phyloP scores from a whole-genome alignment of 2,888 invertebrate species.

The Calephelis perditalis region DNA sequence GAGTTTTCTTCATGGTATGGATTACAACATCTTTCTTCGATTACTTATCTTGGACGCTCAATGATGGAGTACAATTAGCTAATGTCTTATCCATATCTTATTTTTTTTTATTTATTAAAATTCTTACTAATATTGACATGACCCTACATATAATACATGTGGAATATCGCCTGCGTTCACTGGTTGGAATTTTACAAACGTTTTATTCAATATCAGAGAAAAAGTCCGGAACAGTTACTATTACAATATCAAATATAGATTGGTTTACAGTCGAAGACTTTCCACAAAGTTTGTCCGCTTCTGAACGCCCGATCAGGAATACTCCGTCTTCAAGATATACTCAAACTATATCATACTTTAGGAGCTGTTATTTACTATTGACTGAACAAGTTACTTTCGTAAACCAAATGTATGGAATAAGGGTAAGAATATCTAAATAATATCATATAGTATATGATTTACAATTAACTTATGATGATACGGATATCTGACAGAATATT shows the following conservation, averaged over 20 bases:
- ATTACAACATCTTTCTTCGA: constrained; percentile 40
- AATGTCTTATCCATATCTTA: constrained; percentile 41
- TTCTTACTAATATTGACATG: constrained; percentile 50
- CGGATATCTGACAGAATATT: constrained; percentile 18
- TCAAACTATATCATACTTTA: constrained; percentile 40
- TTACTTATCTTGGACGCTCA: constrained; percentile 44
- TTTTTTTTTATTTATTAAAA: constrained; percentile 53
- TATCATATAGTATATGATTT: no score
- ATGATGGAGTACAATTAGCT: constrained; percentile 40
- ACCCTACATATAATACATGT: constrained; percentile 50
- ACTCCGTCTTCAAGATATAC: constrained; percentile 18
- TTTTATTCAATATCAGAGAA: constrained; percentile 33
- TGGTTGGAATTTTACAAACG: constrained; percentile 41
- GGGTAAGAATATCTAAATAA: constrained; percentile 42
- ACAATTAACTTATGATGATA: background rate
- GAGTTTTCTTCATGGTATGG: constrained; percentile 42
- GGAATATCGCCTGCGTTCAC: constrained; percentile 43
- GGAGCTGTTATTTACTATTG: constrained; percentile 51
- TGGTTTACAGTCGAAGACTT: constrained; percentile 38
- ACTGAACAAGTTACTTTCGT: constrained; percentile 54
- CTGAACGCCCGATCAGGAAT: constrained; percentile 5
- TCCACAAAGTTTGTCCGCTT: background rate
- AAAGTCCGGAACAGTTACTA: constrained; percentile 30
- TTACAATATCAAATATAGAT: constrained; percentile 38
- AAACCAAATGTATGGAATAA: constrained; percentile 54